Evolutionary conservation across 2,888 invertebrate genomes (phyloP).

Genomic region (Melolontha melolontha): DNA sequence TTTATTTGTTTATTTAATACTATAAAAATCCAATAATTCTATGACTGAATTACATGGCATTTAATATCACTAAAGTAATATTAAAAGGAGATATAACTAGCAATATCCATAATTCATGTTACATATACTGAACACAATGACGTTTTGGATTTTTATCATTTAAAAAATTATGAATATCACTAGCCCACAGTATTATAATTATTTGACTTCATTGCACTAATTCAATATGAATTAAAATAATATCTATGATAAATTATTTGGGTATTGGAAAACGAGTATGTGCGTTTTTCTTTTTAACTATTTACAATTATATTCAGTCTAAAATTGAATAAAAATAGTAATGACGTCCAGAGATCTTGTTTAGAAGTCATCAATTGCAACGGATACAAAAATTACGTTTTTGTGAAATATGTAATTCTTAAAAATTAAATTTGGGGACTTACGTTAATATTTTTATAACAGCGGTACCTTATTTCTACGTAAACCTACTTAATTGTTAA

Average conservation of each 20-base stretch:
- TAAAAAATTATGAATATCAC: slow-evolving; percentile 15
- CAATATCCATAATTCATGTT: slow-evolving; percentile 27
- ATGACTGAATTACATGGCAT: slow-evolving; percentile 40
- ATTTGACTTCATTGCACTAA: slow-evolving; percentile 29
- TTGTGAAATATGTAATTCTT: neutral
- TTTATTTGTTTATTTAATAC: slow-evolving; percentile 25
- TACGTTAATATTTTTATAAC: slow-evolving; percentile 39
- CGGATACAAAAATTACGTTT: slow-evolving; percentile 10
- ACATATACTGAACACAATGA: slow-evolving; percentile 12
- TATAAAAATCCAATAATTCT: slow-evolving; percentile 35
- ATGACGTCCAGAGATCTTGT: neutral
- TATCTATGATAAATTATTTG: slow-evolving; percentile 1
- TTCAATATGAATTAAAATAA: slow-evolving; percentile 32
- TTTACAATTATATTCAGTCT: slow-evolving; percentile 14
- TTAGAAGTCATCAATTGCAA: neutral
- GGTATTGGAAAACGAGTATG: slow-evolving; percentile 29
- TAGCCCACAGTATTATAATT: slow-evolving; percentile 7
- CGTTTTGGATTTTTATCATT: slow-evolving; percentile 5
- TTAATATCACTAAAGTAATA: slow-evolving; percentile 38
- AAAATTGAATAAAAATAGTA: neutral
- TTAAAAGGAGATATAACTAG: slow-evolving; percentile 5
- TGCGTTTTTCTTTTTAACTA: slow-evolving; percentile 19
- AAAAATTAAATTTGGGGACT: slow-evolving; percentile 12
- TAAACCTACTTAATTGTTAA: slow-evolving; percentile 33
- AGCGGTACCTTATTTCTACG: slow-evolving; percentile 32